phyloP scores from a whole-genome alignment of 1,140 invertebrate genomes.

The Drosophila biarmipes region DNA sequence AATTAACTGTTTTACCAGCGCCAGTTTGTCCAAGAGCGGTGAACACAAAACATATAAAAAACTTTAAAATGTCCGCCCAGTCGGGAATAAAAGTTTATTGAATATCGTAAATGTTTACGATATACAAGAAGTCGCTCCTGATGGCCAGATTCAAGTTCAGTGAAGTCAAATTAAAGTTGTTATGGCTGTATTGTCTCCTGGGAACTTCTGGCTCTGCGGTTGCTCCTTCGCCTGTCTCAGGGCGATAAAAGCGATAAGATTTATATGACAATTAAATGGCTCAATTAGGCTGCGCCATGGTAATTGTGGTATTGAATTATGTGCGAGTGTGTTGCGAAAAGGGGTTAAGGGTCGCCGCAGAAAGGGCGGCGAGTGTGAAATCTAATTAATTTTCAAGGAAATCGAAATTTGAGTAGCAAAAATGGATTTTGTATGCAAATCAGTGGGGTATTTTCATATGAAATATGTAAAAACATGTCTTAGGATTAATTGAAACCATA shows the following conservation, averaged over 20 bases:
- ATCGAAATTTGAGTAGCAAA: background rate
- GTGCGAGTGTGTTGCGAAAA: conserved; percentile 10
- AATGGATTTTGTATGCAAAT: background rate
- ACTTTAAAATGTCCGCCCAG: conserved; percentile 42
- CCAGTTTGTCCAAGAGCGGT: conserved; percentile 37
- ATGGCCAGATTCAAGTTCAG: conserved; percentile 44
- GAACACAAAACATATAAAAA: conserved; percentile 8
- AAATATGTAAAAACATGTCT: too few relatives aligned
- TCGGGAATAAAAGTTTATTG: conserved; percentile 57
- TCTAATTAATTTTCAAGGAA: conserved; percentile 32
- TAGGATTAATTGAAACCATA: conserved; percentile 15
- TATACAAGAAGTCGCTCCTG: conserved; percentile 63
- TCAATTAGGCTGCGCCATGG: conserved; percentile 46
- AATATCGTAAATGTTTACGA: conserved; percentile 75
- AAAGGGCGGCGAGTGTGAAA: conserved; percentile 25
- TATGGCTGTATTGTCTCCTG: background rate
- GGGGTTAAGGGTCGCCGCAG: conserved; percentile 6
- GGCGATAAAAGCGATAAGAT: conserved; percentile 38
- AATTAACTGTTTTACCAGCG: conserved; percentile 54
- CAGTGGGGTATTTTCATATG: too few relatives aligned
- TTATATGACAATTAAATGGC: conserved; percentile 61
- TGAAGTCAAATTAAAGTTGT: conserved; percentile 22
- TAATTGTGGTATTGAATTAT: conserved; percentile 36
- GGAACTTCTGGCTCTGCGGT: conserved; percentile 5
- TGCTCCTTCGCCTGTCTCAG: conserved; percentile 8